Conservation (phyloP, 2,113 vertebrate genomes). For the Todiramphus saurophagus region DNA sequence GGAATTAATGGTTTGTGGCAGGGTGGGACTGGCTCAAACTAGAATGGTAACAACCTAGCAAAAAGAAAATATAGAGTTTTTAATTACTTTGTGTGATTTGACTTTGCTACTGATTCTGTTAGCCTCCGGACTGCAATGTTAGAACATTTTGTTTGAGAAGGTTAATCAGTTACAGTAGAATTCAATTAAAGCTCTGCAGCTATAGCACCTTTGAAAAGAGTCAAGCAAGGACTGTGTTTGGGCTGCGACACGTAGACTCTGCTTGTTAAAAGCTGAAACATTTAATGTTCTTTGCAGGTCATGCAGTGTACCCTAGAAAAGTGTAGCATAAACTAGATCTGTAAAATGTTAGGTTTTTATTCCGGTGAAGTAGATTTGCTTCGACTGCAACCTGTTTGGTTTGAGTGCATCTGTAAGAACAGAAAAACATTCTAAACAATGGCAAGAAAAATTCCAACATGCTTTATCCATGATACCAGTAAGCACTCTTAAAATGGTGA, state of each 20-base stretch:
- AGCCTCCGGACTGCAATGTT: conserved; percentile 42
- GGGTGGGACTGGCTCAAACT: conserved; percentile 71
- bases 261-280: neutral
- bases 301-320: neutral
- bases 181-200: conserved; percentile 52
- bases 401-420: neutral
- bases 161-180: conserved; percentile 61
- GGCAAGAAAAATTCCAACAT: neutral
- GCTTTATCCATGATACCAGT: neutral
- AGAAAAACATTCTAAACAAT: neutral
- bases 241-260: neutral
- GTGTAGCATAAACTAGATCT: neutral
- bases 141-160: conserved; percentile 67
- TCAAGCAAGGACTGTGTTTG: neutral
- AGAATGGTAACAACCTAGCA: conserved; percentile 56
- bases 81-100: conserved; percentile 76
- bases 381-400: neutral
- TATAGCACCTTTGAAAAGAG: conserved; percentile 23
- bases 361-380: neutral
- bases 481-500: neutral
- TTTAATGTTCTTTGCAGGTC: neutral
- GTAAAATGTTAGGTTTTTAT: neutral
- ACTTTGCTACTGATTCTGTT: conserved; percentile 72
- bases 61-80: conserved; percentile 60
- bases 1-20: conserved; percentile 77